Percentiles rank a stretch among this genome's conserved stretches.
Conservation (phyloP, 2,797 vertebrate species). For the Cuculus canorus region DNA sequence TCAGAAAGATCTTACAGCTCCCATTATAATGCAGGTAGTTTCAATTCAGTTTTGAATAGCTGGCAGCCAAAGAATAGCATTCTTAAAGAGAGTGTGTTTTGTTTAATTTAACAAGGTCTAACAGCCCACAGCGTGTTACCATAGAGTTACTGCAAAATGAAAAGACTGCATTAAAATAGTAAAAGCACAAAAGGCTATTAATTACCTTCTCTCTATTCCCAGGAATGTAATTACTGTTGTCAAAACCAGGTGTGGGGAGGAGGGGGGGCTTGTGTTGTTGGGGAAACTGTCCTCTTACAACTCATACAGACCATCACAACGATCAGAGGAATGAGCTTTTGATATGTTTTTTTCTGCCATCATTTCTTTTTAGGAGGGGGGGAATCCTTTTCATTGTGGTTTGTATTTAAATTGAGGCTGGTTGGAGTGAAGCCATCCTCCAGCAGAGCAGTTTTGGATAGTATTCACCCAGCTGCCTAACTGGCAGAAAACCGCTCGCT, state of each 20-base stretch:
- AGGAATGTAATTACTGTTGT: conserved; percentile 67
- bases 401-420: conserved; percentile 42
- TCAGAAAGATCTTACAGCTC: conserved; percentile 61
- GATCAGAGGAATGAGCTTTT: conserved; percentile 47
- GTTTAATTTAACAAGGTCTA: conserved; percentile 72
- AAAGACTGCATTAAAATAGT: conserved; percentile 63
- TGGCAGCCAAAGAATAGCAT: conserved; percentile 66
- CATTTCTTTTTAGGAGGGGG: background rate
- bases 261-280: background rate
- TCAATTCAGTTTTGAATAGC: conserved; percentile 64
- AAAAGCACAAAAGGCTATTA: conserved; percentile 64
- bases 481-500: conserved; percentile 21
- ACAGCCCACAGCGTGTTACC: conserved; percentile 65
- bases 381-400: conserved; percentile 28
- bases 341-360: background rate
- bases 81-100: conserved; percentile 62
- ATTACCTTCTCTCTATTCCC: conserved; percentile 46
- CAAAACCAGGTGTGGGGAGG: conserved; percentile 38
- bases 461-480: conserved; percentile 58
- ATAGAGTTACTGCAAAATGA: conserved; percentile 45
- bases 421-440: conserved; percentile 52
- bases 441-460: conserved; percentile 47
- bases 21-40: conserved; percentile 59
- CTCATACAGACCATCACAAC: background rate
- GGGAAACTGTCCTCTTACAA: conserved; percentile 3